A percentile compares a stretch with the other conserved stretches of the same genome.
These are phyloP conservation scores for Gasterosteus nipponicus DNA, from an alignment of 2,113 vertebrate species.

Conservation along the genomic window DNA sequence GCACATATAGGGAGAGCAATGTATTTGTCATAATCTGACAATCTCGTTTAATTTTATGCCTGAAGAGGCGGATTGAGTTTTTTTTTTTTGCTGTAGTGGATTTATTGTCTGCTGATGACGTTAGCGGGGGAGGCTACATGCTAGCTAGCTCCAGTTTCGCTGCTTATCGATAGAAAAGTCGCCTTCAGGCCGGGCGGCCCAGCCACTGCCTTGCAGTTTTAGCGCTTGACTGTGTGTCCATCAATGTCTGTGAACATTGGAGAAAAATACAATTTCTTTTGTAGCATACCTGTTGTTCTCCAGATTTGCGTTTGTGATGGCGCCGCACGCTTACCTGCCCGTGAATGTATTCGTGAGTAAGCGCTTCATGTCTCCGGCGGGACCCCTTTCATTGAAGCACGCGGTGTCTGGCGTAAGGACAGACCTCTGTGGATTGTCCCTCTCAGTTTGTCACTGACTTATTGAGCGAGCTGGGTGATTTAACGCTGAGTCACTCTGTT, in stretches of 20 bases:
- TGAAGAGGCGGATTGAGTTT: not conserved
- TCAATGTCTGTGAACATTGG: not conserved
- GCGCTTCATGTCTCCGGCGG: conserved; percentile 20
- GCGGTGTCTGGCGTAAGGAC: conserved; percentile 45
- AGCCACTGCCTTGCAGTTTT: not conserved
- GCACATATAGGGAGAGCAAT: not conserved
- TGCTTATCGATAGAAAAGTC: not conserved
- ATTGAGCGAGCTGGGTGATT: conserved; percentile 64
- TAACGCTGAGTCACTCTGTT: conserved; percentile 52
- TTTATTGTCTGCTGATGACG: not conserved
- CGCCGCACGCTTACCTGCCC: conserved; percentile 12
- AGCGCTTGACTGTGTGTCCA: not conserved
- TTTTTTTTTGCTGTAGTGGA: not conserved
- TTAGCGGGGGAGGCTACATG: not conserved
- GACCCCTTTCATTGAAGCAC: conserved; percentile 45
- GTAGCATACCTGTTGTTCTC: not conserved
- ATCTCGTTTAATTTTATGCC: not conserved
- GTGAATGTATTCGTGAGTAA: not conserved
- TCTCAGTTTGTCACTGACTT: conserved; percentile 58
- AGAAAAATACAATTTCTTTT: not conserved
- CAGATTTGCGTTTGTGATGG: not conserved
- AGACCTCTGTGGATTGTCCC: conserved; percentile 45
- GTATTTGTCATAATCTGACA: not conserved
- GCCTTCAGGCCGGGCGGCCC: not conserved
- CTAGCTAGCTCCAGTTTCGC: not conserved